Base-by-base conservation (phyloP, 92 coral and sea anemone genomes). In the Porites evermanni region DNA sequence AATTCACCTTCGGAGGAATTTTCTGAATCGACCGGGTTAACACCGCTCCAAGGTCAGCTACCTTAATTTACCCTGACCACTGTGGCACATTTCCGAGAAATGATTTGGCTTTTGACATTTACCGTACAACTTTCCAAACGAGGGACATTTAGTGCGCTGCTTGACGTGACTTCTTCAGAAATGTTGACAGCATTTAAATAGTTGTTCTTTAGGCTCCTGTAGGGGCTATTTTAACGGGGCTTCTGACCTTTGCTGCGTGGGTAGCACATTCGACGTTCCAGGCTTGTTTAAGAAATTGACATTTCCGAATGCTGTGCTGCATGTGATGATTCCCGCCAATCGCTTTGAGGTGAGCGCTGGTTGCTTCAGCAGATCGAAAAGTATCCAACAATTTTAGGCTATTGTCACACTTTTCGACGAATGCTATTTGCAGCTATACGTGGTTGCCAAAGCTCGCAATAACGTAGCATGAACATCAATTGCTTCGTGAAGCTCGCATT, bases 351-450 rank as follows among this genome's bases (percentile, higher is more conserved):
- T 87, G 91, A 10, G 73, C 73, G 60, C 71, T 79, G 14, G 93
- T 90, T 50, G 88, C 79, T 83, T 91, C 91, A 10, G 94, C 87
- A 58, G 90, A 73, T 17, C 91, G 85, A 71, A 89, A 91, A 70
- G 78, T 82, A 67, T 83, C 90, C 67, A 91, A 61, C 76, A 89
- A 87, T 77, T 88, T 87, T 84, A 44, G 91, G 86, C 51, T 75
- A 83, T 74, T 91, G 89, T 53, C 87, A 74, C 68, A 91, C 85
- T 84, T 78, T 82, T 59, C 79, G 84, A 65, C 86, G 78, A 67
- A 91, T 52, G 67, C 79, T 88, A 53, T 59, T 87, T 44, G 77
- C 88, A 50, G 75, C 78, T 19, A 90, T 83, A 88, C 56, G 79
- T 53, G 59, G 79, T 66, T 26, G 83, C 91, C 23, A 67, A 72